These are phyloP conservation scores for Stegostoma tigrinum DNA, from an alignment of 2,113 vertebrate species.

Conservation along the genomic window DNA sequence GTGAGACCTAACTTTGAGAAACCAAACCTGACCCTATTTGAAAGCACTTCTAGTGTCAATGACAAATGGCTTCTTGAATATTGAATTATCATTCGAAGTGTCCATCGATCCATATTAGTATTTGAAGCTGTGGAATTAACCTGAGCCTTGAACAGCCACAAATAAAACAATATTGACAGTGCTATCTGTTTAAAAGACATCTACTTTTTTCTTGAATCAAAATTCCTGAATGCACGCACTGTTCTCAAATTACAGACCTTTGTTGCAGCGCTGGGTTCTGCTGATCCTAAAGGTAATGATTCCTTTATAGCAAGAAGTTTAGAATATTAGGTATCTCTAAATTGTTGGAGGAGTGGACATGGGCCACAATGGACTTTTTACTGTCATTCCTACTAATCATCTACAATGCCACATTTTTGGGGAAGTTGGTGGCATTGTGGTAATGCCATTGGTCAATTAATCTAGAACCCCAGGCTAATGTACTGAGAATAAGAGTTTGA, in stretches of 20 bases:
- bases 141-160: background rate
- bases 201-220: background rate
- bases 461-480: too few relatives aligned
- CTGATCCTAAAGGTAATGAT: background rate
- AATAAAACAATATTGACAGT: background rate
- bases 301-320: background rate
- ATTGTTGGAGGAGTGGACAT: background rate
- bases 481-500: too few relatives aligned
- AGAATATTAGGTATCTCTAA: background rate
- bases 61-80: background rate
- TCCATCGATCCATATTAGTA: background rate
- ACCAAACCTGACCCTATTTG: background rate
- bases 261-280: background rate
- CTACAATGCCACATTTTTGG: background rate
- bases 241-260: background rate
- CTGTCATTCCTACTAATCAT: background rate
- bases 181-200: background rate
- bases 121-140: background rate
- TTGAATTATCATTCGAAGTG: background rate
- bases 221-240: background rate
- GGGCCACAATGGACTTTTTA: background rate
- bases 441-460: too few relatives aligned
- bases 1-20: background rate
- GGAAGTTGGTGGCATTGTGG: too few relatives aligned
- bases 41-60: background rate